phyloP scores from a whole-genome alignment of 2,113 vertebrate species.

The Strix uralensis region DNA sequence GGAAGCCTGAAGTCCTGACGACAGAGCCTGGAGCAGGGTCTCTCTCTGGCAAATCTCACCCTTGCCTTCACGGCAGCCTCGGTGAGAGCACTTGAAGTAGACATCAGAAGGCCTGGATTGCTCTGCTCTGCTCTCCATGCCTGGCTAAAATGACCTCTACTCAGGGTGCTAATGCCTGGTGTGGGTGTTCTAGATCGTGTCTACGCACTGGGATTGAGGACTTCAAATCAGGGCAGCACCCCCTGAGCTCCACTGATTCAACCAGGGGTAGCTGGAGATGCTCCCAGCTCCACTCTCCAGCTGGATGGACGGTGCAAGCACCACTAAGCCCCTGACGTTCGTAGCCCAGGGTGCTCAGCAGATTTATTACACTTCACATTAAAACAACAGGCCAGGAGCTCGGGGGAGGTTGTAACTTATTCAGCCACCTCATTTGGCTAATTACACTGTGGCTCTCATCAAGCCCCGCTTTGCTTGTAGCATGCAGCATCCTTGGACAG shows the following conservation, averaged over 20 bases:
- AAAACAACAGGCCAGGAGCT: neutral
- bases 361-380: neutral
- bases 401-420: neutral
- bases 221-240: neutral
- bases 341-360: accelerated
- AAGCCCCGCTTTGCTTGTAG: neutral
- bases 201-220: neutral
- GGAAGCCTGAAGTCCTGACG: neutral
- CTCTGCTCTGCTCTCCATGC: neutral
- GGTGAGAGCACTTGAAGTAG: neutral
- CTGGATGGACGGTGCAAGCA: neutral
- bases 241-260: neutral
- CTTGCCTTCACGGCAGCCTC: neutral
- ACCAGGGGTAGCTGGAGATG: neutral
- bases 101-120: neutral
- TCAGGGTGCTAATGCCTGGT: neutral
- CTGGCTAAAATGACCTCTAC: neutral
- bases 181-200: accelerated
- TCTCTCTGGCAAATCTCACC: neutral
- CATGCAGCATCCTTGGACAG: neutral
- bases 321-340: neutral
- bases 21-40: neutral
- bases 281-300: neutral
- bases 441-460: neutral
- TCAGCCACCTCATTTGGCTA: neutral